Evolutionary conservation across 2,797 vertebrate genomes (phyloP), one percentile per base, ranked within the genome.

Genomic region (Serranus cabrilla): DNA sequence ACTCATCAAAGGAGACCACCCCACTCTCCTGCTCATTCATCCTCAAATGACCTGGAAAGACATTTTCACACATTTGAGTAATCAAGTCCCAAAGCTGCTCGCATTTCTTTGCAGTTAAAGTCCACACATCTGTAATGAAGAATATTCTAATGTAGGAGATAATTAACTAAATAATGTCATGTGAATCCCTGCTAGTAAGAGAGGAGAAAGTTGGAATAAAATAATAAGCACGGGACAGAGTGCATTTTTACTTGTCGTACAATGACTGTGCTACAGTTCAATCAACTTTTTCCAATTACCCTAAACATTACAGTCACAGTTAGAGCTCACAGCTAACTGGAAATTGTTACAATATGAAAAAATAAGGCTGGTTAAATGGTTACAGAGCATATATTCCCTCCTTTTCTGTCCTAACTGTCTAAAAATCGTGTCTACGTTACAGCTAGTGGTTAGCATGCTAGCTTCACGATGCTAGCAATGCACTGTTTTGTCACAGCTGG

Each of bases 11-110:
- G 75, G 98, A 98, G 93, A 99, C 97, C 91, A 98, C 96, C 92
- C 95, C 94, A 78, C 98, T 98, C 94, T 99, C 98, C 93, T 98
- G 98, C 93, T 99, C 98, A 95, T 98, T 99, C 98, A 99, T 99
- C 93, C 95, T 94, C 86, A 87, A 75, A 61, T 54, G 31, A 89
- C 78, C 91, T 91, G 14, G 12, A 63, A 14, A 46, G 5, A 73
- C 5, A n/a, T 37, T 63, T 13, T 23, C 3, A 55, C 34, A 72
- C 37, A 61, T 10, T 0, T 18, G 13, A 65, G 12, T 4, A 46
- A 16, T 27, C 14, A 65, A 40, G 8, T 49, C 27, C 34, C 2
- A 25, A 27, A 43, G 21, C 13, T 17, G 3, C 13, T 23, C 37
- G 21, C 7, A 73, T 23, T 42, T 34, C 34, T 34, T 34, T 21